Evolutionary conservation across 2,888 invertebrate species (phyloP), one percentile per base, ranked within the genome.

Genomic region (Mythimna impura): DNA sequence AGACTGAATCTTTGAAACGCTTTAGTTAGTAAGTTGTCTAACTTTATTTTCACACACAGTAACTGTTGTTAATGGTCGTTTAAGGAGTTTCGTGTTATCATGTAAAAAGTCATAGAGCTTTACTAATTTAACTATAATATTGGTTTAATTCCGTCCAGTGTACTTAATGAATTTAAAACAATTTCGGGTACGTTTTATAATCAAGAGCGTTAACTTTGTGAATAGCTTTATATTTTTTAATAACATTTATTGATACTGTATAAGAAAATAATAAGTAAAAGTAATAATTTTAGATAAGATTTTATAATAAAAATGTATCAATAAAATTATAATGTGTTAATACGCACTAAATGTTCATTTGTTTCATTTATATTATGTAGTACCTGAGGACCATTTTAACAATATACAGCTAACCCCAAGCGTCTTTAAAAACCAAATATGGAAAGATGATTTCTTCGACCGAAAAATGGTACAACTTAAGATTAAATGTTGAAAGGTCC

Each of bases 71-170:
- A 91, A 93, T 93, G 87, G 90, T 86, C 82, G 81, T 86, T 72
- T 87, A 82, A 89, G 92, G 88, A 88, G 90, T 91, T 92, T 92
- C 84, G 84, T 90, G 83, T 89, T 91, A 86, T 91, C 88, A 90
- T 95, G 94, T 95, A 95, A 93, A 95, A 95, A 95, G 94, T 95
- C 94, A 93, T 93, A 92, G 88, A 95, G 95, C 94, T 95, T 94
- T 95, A 95, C 95, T 95, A 95, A 96, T 94, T 92, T 91, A 91
- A 94, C 89, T 88, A 85, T 89, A 90, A 89, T 88, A 88, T 88
- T 89, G 87, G 86, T 89, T 84, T 88, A 87, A 92, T 89, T 93
- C 93, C 92, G 93, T 93, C 93, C 93, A 90, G 17, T 71, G 66
- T 80, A 70, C 91, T 87, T 90, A 90, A 89, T 87, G 80, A 90